Conservation (phyloP, 2,113 vertebrate species). For the Catagonus wagneri region DNA sequence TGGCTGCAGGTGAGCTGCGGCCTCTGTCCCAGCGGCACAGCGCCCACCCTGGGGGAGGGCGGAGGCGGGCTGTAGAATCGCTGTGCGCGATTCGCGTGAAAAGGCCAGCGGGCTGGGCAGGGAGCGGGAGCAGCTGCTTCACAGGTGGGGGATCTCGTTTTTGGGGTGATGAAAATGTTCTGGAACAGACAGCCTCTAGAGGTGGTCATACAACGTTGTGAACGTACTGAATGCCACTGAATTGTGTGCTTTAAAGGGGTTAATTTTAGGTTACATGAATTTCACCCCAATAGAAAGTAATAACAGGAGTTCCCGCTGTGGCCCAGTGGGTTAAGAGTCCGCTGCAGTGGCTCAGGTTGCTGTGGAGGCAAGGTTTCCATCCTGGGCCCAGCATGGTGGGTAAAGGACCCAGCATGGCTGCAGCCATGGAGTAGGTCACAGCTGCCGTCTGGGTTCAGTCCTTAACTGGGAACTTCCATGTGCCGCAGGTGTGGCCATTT, state of each 20-base stretch:
- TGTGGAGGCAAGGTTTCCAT: too few relatives aligned
- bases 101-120: neutral
- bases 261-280: neutral
- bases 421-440: too few relatives aligned
- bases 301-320: too few relatives aligned
- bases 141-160: neutral
- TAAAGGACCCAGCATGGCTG: too few relatives aligned
- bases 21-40: rapidly evolving
- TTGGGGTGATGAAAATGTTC: neutral
- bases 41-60: rapidly evolving
- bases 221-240: neutral
- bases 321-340: too few relatives aligned
- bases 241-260: neutral
- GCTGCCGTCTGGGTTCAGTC: too few relatives aligned
- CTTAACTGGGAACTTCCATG: too few relatives aligned
- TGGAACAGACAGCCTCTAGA: too few relatives aligned
- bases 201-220: rapidly evolving
- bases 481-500: too few relatives aligned
- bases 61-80: rapidly evolving
- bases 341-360: too few relatives aligned
- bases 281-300: neutral
- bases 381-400: too few relatives aligned
- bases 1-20: slow-evolving; percentile 93
- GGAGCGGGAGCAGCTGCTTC: neutral
- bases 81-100: rapidly evolving